Base-by-base conservation (phyloP, 2,797 vertebrate genomes). In the Anableps anableps region DNA sequence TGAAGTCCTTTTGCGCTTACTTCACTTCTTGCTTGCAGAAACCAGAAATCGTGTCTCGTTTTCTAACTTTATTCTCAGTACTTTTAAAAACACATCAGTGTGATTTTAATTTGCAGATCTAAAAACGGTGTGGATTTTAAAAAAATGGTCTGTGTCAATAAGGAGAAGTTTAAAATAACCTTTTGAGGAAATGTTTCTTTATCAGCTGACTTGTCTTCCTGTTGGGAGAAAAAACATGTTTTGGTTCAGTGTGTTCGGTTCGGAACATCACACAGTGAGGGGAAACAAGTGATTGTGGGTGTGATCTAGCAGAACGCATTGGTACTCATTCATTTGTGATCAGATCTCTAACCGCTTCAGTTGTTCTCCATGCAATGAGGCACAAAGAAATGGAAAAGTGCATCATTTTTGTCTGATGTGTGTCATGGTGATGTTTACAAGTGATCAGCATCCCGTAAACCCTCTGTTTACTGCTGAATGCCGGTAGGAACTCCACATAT, bases 151-250 rank as follows among this genome's bases (percentile, higher is more conserved):
- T 16, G 14, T 6, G 11, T 34, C 60, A 71, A 74, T 48, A 83
- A 53, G 62, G 58, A 86, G 36, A 77, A 75, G 76, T 29, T 79
- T 76, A 79, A 7, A 91, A 81, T 91, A 92, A 96, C 95, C 95
- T 96, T 96, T 91, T 93, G 95, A 90, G 92, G 93, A 79, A 81
- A 89, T 87, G 78, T 86, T 60, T 95, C 92, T 90, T 76, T 92
- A 74, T 94, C 91, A 74, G 94, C 80, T 26, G 91, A 86, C 80
- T 83, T 90, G 87, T 89, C 74, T 86, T 93, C 95, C 95, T 96
- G 95, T 93, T 85, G 84, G 92, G 79, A 92, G 82, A 88, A 75
- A 88, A 64, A 36, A 34, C 60, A 34, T 2, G 47, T 72, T 80
- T 88, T 85, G 78, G 26, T 47, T 91, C 38, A 82, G 34, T 76